Evolutionary conservation across 2,797 vertebrate genomes (phyloP), one percentile per base, ranked within the genome.

Genomic region (Odontamblyopus lacepedii): DNA sequence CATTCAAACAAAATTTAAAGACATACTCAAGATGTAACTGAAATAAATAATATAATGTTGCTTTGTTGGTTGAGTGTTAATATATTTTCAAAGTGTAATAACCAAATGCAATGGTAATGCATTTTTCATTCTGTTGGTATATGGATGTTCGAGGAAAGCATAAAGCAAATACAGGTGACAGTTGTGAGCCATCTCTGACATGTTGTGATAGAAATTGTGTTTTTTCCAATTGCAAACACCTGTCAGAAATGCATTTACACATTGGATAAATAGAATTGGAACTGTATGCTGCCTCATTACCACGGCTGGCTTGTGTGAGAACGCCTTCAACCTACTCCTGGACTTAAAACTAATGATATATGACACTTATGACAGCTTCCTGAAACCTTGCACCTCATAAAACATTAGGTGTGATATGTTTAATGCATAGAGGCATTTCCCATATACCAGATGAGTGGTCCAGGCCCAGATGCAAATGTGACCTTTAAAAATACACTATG

Each of bases 191-290:
- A 70, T 85, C 67, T 78, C 71, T 78, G 78, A 81, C 73, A 73
- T 71, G 73, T 77, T 57, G 63, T 83, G 66, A 85, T 80, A 75
- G 75, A 76, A 77, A 80, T 69, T 74, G 63, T 84, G 78, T 88
- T 85, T 77, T 23, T 76, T 88, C 72, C 83, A 74, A 81, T 74
- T 70, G 55, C 78, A 70, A 87, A 76, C 67, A 80, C 78, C 75
- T 87, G 82, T 91, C 85, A 79, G 77, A 82, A 81, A 78, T 81
- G 71, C 72, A 86, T 85, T 78, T 85, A 85, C 83, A 86, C 59
- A 59, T 77, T 69, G 19, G 71, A 61, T 74, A 51, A 53, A 56
- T 83, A 62, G 62, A 75, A 78, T 63, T 66, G 74, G 51, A 69
- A 74, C 51, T n/a, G 23, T 23, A n/a, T 65, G 29, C 72, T 27